Percentiles rank a stretch among this genome's conserved stretches.
phyloP scores from a whole-genome alignment of 2,113 vertebrate genomes.

The Microtus richardsoni region DNA sequence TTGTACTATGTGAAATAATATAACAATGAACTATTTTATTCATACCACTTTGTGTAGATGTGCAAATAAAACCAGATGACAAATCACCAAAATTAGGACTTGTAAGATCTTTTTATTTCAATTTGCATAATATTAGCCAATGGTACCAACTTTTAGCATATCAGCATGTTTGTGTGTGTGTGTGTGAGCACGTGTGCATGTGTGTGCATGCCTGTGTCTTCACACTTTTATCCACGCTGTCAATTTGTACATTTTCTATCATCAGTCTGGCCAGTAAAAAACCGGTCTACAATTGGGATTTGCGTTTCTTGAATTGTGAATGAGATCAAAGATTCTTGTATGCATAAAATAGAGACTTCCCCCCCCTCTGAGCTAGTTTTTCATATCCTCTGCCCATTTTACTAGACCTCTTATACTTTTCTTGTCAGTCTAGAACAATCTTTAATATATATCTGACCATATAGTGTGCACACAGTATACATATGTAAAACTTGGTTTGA shows the following conservation, averaged over 20 bases:
- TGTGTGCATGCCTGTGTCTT: neutral
- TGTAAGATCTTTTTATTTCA: neutral
- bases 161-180: neutral
- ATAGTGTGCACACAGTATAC: neutral
- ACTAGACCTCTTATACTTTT: neutral
- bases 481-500: neutral
- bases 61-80: slow-evolving; percentile 35
- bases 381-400: slow-evolving; percentile 12
- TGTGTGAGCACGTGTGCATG: fast-evolving
- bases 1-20: neutral
- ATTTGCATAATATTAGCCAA: neutral
- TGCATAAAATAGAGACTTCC: neutral
- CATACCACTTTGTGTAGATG: neutral
- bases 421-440: neutral
- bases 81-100: neutral
- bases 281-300: neutral
- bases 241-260: neutral
- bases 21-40: neutral
- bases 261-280: neutral
- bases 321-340: neutral
- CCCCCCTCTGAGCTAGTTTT: slow-evolving; percentile 24
- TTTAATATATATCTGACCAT: neutral
- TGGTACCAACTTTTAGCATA: neutral
- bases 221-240: neutral
- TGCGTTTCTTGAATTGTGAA: slow-evolving; percentile 50